phyloP scores from a whole-genome alignment of 2,797 vertebrate genomes.

The Menidia menidia region DNA sequence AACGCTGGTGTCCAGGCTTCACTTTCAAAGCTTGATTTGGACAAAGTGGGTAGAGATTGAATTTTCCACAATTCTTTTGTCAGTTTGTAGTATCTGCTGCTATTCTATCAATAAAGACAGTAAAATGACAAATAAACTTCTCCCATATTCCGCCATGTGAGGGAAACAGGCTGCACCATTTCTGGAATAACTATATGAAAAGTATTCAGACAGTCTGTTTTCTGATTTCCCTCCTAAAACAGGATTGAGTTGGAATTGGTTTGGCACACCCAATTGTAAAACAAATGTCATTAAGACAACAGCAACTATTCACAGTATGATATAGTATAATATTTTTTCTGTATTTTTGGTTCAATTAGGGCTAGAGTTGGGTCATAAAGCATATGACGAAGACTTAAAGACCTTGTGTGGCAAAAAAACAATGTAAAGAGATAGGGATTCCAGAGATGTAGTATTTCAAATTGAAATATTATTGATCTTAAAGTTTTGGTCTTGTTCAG shows the following conservation, averaged over 20 bases:
- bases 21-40: not conserved
- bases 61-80: not conserved
- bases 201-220: too few relatives aligned
- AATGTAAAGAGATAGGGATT: not conserved
- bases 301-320: not conserved
- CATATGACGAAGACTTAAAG: not conserved
- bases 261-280: too few relatives aligned
- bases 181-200: too few relatives aligned
- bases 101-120: too few relatives aligned
- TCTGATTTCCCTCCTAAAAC: too few relatives aligned
- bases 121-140: too few relatives aligned
- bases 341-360: not conserved
- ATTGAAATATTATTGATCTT: too few relatives aligned
- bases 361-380: not conserved
- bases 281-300: too few relatives aligned
- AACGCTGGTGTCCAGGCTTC: not conserved
- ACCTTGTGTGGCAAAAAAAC: not conserved
- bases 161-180: too few relatives aligned
- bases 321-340: not conserved
- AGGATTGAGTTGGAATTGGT: too few relatives aligned
- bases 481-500: too few relatives aligned
- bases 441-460: not conserved
- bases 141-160: too few relatives aligned
- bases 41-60: not conserved
- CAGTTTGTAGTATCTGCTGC: not conserved